phyloP scores from a whole-genome alignment of 1,140 invertebrate genomes.

The Bombus huntii region DNA sequence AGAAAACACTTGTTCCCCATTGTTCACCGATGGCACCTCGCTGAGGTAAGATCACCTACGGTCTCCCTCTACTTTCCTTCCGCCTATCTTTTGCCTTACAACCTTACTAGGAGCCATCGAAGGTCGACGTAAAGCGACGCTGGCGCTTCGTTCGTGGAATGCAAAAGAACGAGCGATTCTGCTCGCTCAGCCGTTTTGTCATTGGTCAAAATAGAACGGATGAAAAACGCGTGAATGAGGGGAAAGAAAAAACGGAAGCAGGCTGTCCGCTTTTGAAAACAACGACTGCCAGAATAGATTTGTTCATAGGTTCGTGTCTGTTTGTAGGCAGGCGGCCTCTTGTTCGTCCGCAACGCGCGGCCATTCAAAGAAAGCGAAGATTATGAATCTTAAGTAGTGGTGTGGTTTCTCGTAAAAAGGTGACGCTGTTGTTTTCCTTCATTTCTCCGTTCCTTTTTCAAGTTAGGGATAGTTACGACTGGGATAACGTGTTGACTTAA shows the following conservation, averaged over 20 bases:
- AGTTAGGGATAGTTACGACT: background rate
- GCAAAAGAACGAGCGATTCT: background rate
- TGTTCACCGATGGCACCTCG: slow-evolving; percentile 33
- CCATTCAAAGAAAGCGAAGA: background rate
- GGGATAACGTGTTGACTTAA: background rate
- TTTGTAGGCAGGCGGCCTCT: background rate
- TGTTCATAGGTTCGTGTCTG: background rate
- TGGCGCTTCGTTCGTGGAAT: background rate
- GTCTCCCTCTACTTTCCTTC: slow-evolving; percentile 15
- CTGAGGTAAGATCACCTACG: slow-evolving; percentile 34
- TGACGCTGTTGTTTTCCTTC: background rate
- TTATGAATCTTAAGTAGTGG: slow-evolving; percentile 9
- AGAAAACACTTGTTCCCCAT: slow-evolving; percentile 46
- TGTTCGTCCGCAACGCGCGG: background rate
- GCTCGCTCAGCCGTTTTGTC: background rate
- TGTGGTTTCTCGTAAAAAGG: background rate
- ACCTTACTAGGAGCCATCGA: background rate
- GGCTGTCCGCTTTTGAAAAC: background rate
- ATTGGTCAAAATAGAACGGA: slow-evolving; percentile 1
- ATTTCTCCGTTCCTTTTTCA: background rate
- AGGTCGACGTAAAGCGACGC: slow-evolving; percentile 2
- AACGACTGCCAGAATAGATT: background rate
- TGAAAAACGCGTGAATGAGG: background rate
- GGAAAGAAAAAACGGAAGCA: too few relatives aligned
- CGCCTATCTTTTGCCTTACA: background rate